phyloP scores from a whole-genome alignment of 2,888 invertebrate species.

The Chromoteleia sp. region DNA sequence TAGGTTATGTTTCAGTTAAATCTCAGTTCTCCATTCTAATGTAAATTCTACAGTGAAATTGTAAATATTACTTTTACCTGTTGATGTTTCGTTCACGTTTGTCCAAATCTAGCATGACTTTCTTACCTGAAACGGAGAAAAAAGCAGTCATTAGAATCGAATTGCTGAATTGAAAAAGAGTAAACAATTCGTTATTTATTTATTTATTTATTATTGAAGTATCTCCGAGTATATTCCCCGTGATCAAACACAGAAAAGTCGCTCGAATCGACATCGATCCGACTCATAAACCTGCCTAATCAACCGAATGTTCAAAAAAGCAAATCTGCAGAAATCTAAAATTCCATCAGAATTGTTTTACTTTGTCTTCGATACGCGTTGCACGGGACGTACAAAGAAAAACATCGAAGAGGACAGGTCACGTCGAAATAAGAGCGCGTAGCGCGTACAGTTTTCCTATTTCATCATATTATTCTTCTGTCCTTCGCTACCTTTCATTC shows the following conservation, averaged over 20 bases:
- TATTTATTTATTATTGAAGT: constrained; percentile 14
- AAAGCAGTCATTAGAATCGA: constrained; percentile 1
- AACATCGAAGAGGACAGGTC: constrained; percentile 35
- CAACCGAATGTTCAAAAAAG: constrained; percentile 35
- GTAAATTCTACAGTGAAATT: too few relatives aligned
- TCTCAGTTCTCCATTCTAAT: too few relatives aligned
- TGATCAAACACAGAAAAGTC: constrained; percentile 7
- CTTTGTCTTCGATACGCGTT: constrained; percentile 45
- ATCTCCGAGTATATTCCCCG: constrained; percentile 1
- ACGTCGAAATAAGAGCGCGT: constrained; percentile 33
- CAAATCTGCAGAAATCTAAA: constrained; percentile 42
- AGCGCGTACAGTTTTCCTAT: constrained; percentile 68
- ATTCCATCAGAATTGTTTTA: constrained; percentile 47
- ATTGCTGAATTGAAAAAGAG: not conserved
- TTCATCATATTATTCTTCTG: constrained; percentile 69
- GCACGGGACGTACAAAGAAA: constrained; percentile 41
- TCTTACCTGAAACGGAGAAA: constrained; percentile 76
- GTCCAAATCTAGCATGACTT: not conserved
- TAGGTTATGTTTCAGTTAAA: too few relatives aligned
- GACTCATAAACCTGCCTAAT: constrained; percentile 44
- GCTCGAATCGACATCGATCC: constrained; percentile 21
- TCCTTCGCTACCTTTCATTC: constrained; percentile 72
- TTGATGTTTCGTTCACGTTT: too few relatives aligned
- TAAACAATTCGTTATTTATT: not conserved
- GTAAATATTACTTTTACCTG: too few relatives aligned